Base-by-base conservation (phyloP, 2,888 invertebrate genomes). In the Carabus problematicus region DNA sequence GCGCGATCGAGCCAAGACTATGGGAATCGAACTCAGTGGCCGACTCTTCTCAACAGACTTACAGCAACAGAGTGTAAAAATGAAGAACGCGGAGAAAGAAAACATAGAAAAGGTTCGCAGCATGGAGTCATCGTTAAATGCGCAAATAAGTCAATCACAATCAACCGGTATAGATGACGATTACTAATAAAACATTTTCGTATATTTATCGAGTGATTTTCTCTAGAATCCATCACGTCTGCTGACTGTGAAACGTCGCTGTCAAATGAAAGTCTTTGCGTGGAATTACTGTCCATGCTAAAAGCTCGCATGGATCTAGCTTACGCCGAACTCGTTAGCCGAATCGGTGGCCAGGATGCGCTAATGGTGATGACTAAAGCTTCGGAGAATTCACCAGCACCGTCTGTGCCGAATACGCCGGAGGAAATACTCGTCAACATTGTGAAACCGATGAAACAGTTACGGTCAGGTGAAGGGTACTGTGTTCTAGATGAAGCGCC, bases 221-320 rank as follows among this genome's bases (percentile, higher is more conserved):
- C 3, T 18, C 8, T 39, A 69, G 69, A 69, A 55, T 69, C 69
- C 7, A 47, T 69, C 8, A 12, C 69, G 45, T 54, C 60, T 9
- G 54, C 67, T 4, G 66, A 66, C 9, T 16, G 45, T 11, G 66
- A 66, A 42, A 7, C 14, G 19, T 71, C 75, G 52, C 72, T 75
- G 43, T 73, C 76, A 2, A 77, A 79, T 64, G 79, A 78, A 62
- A 80, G 80, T 67, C 75, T 82, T 9, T 92, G 92, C 80, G 88
- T 90, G 70, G 90, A 91, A 76, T 85, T 94, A 9, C 91, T 93
- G 78, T 89, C 91, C 0, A 85, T 93, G 72, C 89, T 94, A 62
- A 92, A 92, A 81, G 86, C 89, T 47, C 92, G 94, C 75, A 85
- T 95, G 73, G 87, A 91, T 62, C 88, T 92, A 74, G 93, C 92